phyloP scores from a whole-genome alignment of 2,797 vertebrate species.

The Eurystomus glaucurus region DNA sequence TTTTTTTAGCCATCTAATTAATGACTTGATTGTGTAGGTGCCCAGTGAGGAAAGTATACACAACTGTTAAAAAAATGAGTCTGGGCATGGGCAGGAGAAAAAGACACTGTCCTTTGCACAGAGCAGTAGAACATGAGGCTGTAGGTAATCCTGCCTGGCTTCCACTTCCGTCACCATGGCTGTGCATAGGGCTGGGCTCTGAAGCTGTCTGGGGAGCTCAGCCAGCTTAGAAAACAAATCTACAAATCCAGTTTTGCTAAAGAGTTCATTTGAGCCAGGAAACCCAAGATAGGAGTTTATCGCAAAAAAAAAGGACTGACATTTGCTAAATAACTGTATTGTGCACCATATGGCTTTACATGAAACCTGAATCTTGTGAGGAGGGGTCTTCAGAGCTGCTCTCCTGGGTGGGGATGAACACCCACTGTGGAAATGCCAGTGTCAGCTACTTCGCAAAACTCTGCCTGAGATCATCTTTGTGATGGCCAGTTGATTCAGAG shows the following conservation, averaged over 20 bases:
- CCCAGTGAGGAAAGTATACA: not conserved
- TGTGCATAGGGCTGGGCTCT: not conserved
- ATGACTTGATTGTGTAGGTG: not conserved
- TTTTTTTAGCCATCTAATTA: not conserved
- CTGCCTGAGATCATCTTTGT: not conserved
- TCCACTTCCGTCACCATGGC: fast-evolving
- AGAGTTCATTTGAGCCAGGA: not conserved
- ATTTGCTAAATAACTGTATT: not conserved
- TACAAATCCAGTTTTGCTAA: not conserved
- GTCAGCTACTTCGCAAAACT: fast-evolving
- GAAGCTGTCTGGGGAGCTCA: fast-evolving
- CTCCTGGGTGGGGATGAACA: not conserved
- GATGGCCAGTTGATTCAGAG: not conserved
- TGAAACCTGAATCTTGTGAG: not conserved
- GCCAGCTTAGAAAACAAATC: not conserved
- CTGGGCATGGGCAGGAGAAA: not conserved
- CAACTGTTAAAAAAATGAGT: not conserved
- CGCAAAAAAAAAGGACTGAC: not conserved
- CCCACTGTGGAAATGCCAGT: fast-evolving
- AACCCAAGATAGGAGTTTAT: not conserved
- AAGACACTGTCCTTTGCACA: not conserved
- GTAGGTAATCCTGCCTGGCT: not conserved
- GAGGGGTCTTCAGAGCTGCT: not conserved
- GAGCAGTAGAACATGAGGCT: not conserved
- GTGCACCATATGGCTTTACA: not conserved